Evolutionary conservation across 2,797 vertebrate species (phyloP), one percentile per base, ranked within the genome.

Genomic region (Liasis olivaceus): DNA sequence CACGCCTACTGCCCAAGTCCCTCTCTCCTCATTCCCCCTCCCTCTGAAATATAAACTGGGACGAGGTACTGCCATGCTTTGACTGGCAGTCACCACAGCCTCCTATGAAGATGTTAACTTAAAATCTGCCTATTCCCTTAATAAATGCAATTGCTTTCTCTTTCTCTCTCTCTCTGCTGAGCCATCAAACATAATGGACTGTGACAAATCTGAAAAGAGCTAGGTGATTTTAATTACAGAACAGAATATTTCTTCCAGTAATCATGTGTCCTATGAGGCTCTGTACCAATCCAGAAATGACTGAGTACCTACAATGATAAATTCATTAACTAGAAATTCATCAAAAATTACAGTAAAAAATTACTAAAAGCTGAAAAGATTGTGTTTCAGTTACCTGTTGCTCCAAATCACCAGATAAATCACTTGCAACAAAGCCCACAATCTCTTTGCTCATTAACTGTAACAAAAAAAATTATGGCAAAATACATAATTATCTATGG

Each of bases 371-470:
- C 60, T n/a, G 4, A 54, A 64, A 84, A 64, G n/a, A 56, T 59
- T 26, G 12, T 4, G 1, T 59, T 28, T 22, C n/a, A 93, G 60
- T 97, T 96, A 99, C 99, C 98, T 99, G 99, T 42, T 98, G 98
- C 17, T 99, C 99, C 95, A 98, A 31, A 94, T 99, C 98, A 94
- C 98, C 98, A 13, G 98, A 94, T 56, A 97, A 90, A 94, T 99
- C 99, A 84, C 96, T 95, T 91, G 97, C 96, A 96, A 98, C 97
- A 47, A 97, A 97, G 95, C 94, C 95, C 0, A 97, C 28, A 51
- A 95, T 95, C 95, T 99, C 99, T 97, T 98, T 99, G 96, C 97
- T 99, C 98, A 99, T 99, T 88, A 99, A 98, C 99, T 99, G 96
- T 77, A 94, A 95, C 47, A 97, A 95, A 95, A 89, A 88, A 88